Base-by-base conservation (phyloP, 2,888 invertebrate genomes). In the Didymodactylos carnosus region DNA sequence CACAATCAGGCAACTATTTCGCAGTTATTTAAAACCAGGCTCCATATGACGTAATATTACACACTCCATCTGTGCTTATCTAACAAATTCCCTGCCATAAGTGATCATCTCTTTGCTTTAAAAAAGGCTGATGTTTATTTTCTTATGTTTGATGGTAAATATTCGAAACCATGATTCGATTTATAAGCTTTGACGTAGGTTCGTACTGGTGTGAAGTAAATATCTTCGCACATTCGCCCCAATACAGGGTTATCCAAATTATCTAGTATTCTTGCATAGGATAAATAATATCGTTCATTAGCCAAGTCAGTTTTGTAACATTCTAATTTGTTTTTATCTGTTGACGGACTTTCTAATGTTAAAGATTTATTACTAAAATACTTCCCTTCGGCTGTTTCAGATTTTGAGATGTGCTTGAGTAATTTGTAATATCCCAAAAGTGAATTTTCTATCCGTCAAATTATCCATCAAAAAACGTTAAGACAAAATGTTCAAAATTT, bases 271-370 rank as follows among this genome's bases (percentile, higher is more conserved):
- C 77, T 78, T 75, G 79, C 80, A 76, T 83, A 83, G 73, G 81
- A 82, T 5, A 83, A 81, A 39, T 78, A 80, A 40, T 82, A 82
- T 62, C 83, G 76, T 73, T 82, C 81, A 77, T 83, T 83, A 41
- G 82, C 80, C 53, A 81, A 83, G 13, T 82, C 83, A 43, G 82
- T 83, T 10, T 82, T 83, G 14, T 80, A 79, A 76, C 49, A n/a
- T 8, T 69, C 23, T 19, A 39, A 49, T 39, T 43, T 49, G 6
- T 49, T 27, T 73, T 70, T 73, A 49, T 69, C 39, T 40, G 69
- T 73, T 40, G 40, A 70, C 27, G 39, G 16, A 35, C 49, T 23
- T 49, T 73, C 73, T 14, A 49, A 49, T 27, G 69, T 62, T 25
- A 49, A 73, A 35, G 73, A 69, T 23, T 69, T 69, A 40, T 73